A percentile compares a stretch with the other conserved stretches of the same genome.
Evolutionary conservation across 2,113 vertebrate species (phyloP).

Genomic region (Menura novaehollandiae): DNA sequence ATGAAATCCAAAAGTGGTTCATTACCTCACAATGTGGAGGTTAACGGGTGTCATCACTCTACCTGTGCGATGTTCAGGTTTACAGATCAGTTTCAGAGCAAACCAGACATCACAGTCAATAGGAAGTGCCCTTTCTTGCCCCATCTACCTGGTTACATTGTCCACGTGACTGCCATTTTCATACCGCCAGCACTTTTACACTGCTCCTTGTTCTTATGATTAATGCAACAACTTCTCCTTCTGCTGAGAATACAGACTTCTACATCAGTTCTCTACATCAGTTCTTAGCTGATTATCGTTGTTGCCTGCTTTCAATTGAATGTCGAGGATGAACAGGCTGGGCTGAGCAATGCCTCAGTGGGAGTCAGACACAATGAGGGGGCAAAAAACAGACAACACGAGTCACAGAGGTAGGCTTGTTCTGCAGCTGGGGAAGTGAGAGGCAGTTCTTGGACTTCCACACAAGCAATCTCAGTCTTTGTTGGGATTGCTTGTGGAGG

Average conservation of each 20-base stretch:
- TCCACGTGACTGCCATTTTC: not conserved
- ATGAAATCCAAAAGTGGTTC: not conserved
- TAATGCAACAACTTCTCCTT: not conserved
- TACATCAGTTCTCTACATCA: not conserved
- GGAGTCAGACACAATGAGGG: not conserved
- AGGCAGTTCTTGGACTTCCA: not conserved
- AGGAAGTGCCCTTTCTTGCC: not conserved
- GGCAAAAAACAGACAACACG: rapidly evolving
- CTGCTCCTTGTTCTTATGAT: not conserved
- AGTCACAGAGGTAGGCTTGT: not conserved
- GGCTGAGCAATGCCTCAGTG: not conserved
- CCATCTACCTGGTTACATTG: not conserved
- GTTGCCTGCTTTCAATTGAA: not conserved
- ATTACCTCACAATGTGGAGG: not conserved
- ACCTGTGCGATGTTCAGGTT: not conserved
- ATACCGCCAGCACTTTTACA: not conserved
- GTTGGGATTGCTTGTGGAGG: not conserved
- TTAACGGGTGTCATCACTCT: not conserved
- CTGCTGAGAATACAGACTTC: not conserved
- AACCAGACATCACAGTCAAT: not conserved
- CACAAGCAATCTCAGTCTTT: not conserved
- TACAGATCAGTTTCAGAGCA: not conserved
- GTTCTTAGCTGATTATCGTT: not conserved
- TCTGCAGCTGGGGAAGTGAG: not conserved
- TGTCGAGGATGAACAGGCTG: rapidly evolving